Evolutionary conservation across 2,113 vertebrate genomes (phyloP), one percentile per base, ranked within the genome.

Genomic region (Spizaetus ornatus): DNA sequence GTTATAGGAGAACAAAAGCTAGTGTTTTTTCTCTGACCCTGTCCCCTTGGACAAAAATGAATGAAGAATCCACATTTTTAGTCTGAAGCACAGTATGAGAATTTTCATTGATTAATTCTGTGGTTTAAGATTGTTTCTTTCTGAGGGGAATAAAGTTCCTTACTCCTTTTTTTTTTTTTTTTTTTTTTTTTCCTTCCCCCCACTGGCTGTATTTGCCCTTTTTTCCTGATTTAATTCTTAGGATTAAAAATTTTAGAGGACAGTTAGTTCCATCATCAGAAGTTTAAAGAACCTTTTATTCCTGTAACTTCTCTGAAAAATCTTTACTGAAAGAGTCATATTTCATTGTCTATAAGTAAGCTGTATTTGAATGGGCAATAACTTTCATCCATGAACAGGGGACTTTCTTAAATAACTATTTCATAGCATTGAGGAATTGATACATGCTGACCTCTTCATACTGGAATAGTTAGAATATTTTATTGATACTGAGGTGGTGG

Each of bases 151-250:
- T 67, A 13, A 81, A 45, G 4, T 42, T 90, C 7, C 16, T 38
- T 42, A 32, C 7, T 42, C 3, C 2, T 47, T 20, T 43, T 22
- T 26, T 36, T 32, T 16, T 8, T 13, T 7, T 10, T 25, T 9
- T 31, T 23, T 31, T 3, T 9, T 3, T 11, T 55, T 40, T n/a
- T n/a, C n/a, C n/a, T n/a, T n/a, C 7, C 6, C 14, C 3, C 13
- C 20, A 52, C 21, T 55, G 52, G 34, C 22, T 50, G 13, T 53
- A 53, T 83, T 82, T 12, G 17, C 13, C 3, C 9, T 43, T 66
- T 77, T 45, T 58, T 56, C 23, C 18, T 53, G 13, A 53, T 59
- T 76, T 26, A 11, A 59, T 31, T 79, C 47, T 70, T 70, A 70
- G 17, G 19, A n/a, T 55, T 56, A 89, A 81, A 77, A 59, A 8